These are phyloP conservation scores for Catamblyrhynchus diadema DNA, from an alignment of 2,797 vertebrate genomes.

Conservation along the genomic window DNA sequence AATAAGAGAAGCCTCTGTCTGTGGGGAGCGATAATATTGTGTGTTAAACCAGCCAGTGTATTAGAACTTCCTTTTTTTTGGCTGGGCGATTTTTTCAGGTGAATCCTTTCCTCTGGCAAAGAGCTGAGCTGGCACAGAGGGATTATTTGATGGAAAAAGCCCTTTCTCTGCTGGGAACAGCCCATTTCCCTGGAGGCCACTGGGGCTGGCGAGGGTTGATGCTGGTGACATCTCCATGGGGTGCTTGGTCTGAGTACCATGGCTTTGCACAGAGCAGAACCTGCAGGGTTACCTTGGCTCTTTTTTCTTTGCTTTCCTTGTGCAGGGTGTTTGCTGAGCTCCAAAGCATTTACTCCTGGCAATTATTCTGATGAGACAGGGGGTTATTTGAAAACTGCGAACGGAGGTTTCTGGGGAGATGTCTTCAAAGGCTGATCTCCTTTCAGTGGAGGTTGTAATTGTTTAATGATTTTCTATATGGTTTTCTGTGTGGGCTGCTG, in stretches of 20 bases:
- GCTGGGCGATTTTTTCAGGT: not conserved
- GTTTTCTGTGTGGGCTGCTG: not conserved
- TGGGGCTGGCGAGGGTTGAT: rapidly evolving
- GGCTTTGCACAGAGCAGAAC: not conserved
- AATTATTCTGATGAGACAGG: not conserved
- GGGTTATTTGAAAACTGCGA: not conserved
- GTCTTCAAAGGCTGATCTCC: conserved; percentile 36
- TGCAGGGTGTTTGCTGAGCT: not conserved
- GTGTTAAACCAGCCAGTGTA: not conserved
- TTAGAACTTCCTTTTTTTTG: not conserved
- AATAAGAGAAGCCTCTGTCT: conserved; percentile 17
- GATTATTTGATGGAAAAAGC: not conserved
- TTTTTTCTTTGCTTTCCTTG: not conserved
- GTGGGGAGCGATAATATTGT: conserved; percentile 25
- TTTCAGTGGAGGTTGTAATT: conserved; percentile 25
- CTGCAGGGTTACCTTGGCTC: not conserved
- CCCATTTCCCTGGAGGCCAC: not conserved
- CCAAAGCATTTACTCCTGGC: not conserved
- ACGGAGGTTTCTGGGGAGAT: not conserved
- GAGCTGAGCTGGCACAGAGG: not conserved
- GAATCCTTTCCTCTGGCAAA: not conserved
- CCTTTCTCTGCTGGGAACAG: not conserved
- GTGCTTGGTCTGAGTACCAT: rapidly evolving
- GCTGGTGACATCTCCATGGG: not conserved
- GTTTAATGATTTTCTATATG: conserved; percentile 53